These are phyloP conservation scores for Arenicola marina DNA, from an alignment of 2,888 invertebrate species.

Conservation along the genomic window DNA sequence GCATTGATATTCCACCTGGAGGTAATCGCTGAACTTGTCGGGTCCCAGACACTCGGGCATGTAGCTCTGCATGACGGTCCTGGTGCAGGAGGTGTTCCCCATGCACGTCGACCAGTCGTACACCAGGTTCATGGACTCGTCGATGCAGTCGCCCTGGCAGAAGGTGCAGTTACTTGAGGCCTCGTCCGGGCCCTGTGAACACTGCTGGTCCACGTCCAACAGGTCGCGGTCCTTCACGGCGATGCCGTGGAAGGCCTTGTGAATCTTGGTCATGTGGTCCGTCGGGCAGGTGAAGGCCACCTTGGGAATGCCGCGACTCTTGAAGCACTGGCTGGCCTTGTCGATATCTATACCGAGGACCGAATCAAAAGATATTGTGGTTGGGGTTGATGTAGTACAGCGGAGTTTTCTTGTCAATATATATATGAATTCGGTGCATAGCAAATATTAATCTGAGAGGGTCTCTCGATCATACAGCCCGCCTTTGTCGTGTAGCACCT, in stretches of 20 bases:
- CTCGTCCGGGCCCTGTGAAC: slow-evolving; percentile 10
- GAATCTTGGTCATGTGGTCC: slow-evolving; percentile 21
- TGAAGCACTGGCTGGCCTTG: slow-evolving; percentile 33
- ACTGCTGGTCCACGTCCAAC: background rate
- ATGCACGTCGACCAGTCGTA: slow-evolving; percentile 35
- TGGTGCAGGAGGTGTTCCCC: slow-evolving; percentile 28
- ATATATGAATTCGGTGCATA: too few relatives aligned
- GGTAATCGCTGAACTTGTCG: slow-evolving; percentile 33
- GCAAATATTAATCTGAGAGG: too few relatives aligned
- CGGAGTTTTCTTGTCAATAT: too few relatives aligned
- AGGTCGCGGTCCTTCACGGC: slow-evolving; percentile 2
- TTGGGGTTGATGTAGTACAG: too few relatives aligned
- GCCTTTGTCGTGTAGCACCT: too few relatives aligned
- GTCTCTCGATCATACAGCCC: too few relatives aligned
- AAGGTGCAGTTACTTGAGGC: slow-evolving; percentile 26
- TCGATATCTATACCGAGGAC: too few relatives aligned
- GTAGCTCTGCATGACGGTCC: slow-evolving; percentile 34
- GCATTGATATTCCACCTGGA: slow-evolving; percentile 35
- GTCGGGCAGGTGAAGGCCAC: slow-evolving; percentile 23
- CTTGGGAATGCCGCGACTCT: slow-evolving; percentile 30
- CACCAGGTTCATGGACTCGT: slow-evolving; percentile 32
- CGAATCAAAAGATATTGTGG: too few relatives aligned
- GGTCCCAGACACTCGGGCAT: slow-evolving; percentile 27
- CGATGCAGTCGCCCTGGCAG: slow-evolving; percentile 31
- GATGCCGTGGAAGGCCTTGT: slow-evolving; percentile 33